Evolutionary conservation across 2,888 invertebrate species (phyloP).

Genomic region (Hyles lineata): DNA sequence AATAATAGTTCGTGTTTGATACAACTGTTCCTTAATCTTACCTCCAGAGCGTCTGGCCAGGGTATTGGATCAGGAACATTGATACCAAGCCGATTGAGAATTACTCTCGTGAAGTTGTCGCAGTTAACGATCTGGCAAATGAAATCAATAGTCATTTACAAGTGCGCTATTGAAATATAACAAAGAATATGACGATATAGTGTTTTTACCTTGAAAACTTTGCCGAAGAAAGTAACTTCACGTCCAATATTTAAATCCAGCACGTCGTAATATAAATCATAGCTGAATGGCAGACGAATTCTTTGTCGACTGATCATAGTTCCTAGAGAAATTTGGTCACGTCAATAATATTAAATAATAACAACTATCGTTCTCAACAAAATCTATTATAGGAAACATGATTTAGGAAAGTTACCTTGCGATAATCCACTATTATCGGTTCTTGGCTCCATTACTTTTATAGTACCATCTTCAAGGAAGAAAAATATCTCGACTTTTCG

Average conservation of each 20-base stretch:
- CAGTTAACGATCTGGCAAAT: conserved; percentile 90
- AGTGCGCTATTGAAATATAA: background rate
- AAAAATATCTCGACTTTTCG: conserved; percentile 93
- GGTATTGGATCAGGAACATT: conserved; percentile 88
- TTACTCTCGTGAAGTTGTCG: conserved; percentile 94
- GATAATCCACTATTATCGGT: conserved; percentile 93
- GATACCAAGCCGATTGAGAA: conserved; percentile 93
- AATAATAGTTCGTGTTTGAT: background rate
- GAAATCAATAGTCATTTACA: conserved; percentile 22
- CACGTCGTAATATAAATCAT: conserved; percentile 91
- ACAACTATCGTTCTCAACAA: background rate
- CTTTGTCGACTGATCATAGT: conserved; percentile 92
- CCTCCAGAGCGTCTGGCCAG: conserved; percentile 74
- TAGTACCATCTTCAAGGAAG: conserved; percentile 95
- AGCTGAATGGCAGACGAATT: conserved; percentile 90
- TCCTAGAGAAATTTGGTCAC: conserved; percentile 74
- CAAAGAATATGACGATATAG: background rate
- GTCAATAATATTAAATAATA: background rate
- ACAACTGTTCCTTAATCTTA: conserved; percentile 42
- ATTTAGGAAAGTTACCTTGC: conserved; percentile 86
- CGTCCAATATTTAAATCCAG: conserved; percentile 94
- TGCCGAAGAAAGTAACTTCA: conserved; percentile 92
- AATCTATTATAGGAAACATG: background rate
- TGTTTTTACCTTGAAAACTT: conserved; percentile 84
- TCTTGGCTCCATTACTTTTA: conserved; percentile 93